Percentiles rank a stretch among this genome's conserved stretches.
Conservation (phyloP, 2,797 vertebrate species). For the Bothrops alternatus region DNA sequence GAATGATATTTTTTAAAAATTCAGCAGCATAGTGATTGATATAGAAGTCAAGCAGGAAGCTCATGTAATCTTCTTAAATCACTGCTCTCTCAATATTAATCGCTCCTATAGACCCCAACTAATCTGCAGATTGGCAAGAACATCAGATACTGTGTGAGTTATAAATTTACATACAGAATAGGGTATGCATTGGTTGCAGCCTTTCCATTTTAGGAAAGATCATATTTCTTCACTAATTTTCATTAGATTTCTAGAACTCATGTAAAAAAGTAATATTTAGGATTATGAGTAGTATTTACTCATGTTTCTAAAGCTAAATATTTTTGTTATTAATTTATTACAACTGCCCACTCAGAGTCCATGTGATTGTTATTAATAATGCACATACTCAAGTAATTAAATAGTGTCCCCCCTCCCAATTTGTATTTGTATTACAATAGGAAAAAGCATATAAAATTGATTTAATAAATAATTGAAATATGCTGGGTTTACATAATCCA, state of each 20-base stretch:
- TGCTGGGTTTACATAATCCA: background rate
- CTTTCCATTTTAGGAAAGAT: background rate
- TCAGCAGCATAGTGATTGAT: background rate
- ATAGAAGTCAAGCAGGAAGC: background rate
- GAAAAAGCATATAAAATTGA: background rate
- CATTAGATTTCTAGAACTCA: background rate
- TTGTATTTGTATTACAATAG: background rate
- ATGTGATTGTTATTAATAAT: background rate
- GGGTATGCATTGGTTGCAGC: background rate
- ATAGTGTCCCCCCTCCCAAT: background rate
- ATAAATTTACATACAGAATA: background rate
- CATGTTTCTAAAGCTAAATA: background rate
- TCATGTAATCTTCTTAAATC: background rate
- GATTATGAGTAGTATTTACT: background rate
- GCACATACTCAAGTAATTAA: background rate
- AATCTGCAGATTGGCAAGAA: background rate
- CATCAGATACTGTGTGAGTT: too few species aligned
- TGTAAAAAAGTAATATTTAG: background rate
- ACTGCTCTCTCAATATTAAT: background rate
- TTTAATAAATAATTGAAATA: background rate
- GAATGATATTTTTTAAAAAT: background rate
- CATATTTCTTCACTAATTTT: background rate
- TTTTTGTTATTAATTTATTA: background rate
- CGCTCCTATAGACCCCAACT: background rate
- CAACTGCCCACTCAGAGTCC: background rate